Evolutionary conservation across 2,113 vertebrate genomes (phyloP), one percentile per base, ranked within the genome.

Genomic region (Lycocorax pyrrhopterus): DNA sequence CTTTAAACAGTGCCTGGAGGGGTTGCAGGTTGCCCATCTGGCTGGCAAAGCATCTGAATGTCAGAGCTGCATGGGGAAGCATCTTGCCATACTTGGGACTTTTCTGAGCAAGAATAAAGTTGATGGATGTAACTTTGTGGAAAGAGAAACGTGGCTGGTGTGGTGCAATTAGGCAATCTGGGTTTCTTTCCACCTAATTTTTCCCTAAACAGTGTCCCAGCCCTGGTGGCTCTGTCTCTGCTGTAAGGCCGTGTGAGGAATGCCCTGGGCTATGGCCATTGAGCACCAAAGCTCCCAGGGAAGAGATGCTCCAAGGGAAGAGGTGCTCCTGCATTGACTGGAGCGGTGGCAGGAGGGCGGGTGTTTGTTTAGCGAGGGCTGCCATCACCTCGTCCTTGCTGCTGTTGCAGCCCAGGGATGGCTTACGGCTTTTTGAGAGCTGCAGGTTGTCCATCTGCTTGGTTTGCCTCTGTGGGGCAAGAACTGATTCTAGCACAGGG

Each of bases 291-390:
- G 52, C 41, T 32, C 6, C 14, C 3, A 4, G 21, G 47, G 64
- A 13, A 21, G 29, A 83, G 59, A 10, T 58, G 51, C 6, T 89
- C 14, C 67, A 43, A 3, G 26, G 44, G 63, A 18, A n/a, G 22
- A 69, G 46, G 6, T 46, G 51, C 14, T 89, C 13, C 64, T 77
- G 52, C 56, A 4, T 0, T 53, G 75, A 8, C 59, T 43, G 7
- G 3, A 26, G 41, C 0, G 0, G 19, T 69, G 84, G 64, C 59
- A 71, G 0, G 0, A 23, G 30, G 46, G 25, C 20, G 0, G 9
- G 12, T 17, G 13, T 69, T 83, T 56, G n/a, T 76, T 76, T 56
- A 26, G 19, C 0, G 0, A 30, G 18, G 23, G 17, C 49, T 77
- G 53, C 26, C 19, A 1, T 63, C 3, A 0, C 69, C 47, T 84